Evolutionary conservation across 2,888 invertebrate genomes (phyloP).

Genomic region (Ennomos erosarius): DNA sequence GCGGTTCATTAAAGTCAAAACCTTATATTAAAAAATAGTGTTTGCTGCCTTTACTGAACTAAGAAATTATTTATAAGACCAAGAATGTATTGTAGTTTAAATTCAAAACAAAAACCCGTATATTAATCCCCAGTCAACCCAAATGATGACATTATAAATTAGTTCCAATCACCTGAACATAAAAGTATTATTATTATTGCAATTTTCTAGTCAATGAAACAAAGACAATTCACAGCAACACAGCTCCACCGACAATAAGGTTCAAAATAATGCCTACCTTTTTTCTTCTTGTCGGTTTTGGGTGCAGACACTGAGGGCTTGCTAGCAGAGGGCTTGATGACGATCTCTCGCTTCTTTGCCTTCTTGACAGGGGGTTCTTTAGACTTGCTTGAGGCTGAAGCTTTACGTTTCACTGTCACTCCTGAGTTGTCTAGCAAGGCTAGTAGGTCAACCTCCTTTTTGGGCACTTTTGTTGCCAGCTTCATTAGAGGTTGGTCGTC

Average conservation of each 20-base stretch:
- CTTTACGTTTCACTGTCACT: conserved; percentile 67
- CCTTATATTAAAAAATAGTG: too few species aligned
- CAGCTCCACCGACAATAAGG: conserved; percentile 37
- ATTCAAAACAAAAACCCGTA: too few species aligned
- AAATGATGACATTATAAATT: too few species aligned
- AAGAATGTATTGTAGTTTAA: too few species aligned
- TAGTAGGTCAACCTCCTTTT: conserved; percentile 70
- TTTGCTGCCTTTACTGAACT: too few species aligned
- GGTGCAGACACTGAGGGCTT: conserved; percentile 42
- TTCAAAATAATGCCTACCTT: conserved; percentile 67
- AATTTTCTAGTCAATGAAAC: conserved; percentile 1
- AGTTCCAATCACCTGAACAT: too few species aligned
- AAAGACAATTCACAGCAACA: conserved; percentile 52
- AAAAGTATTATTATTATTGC: too few species aligned
- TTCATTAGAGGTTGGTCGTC: conserved; percentile 75
- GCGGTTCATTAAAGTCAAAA: too few species aligned
- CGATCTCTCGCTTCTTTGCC: conserved; percentile 60
- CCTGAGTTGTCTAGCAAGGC: conserved; percentile 68
- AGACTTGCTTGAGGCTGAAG: conserved; percentile 53
- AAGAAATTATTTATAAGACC: too few species aligned
- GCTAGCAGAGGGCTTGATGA: conserved; percentile 59
- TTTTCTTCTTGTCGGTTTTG: conserved; percentile 73
- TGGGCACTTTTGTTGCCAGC: conserved; percentile 71
- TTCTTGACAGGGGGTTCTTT: conserved; percentile 65
- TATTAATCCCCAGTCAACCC: too few species aligned